A percentile compares a stretch with the other conserved stretches of the same genome.
These are phyloP conservation scores for Chionoecetes opilio DNA, from an alignment of 1,140 invertebrate species.

Conservation along the genomic window DNA sequence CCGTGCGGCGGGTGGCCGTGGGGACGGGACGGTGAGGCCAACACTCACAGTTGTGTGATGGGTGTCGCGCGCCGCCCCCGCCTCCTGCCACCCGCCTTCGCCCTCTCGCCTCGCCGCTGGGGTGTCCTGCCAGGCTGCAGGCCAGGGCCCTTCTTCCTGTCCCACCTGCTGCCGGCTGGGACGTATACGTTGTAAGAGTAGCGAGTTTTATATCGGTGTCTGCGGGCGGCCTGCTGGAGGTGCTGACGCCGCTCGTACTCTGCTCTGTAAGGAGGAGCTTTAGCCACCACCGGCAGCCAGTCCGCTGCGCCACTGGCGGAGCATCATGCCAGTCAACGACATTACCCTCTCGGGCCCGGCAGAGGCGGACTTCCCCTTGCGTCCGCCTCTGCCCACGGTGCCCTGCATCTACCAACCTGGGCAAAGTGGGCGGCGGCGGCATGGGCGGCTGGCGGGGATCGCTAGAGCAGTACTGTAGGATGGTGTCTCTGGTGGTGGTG, in stretches of 20 bases:
- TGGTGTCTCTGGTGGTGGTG: constrained; percentile 51
- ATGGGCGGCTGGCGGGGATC: neutral
- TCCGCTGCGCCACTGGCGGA: neutral
- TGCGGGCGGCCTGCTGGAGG: neutral
- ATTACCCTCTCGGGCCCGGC: neutral
- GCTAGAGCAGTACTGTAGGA: constrained; percentile 54
- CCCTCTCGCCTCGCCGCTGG: neutral
- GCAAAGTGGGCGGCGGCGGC: constrained; percentile 8
- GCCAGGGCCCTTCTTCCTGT: neutral
- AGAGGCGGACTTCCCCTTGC: neutral
- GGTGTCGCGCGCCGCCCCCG: no score
- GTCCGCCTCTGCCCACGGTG: neutral
- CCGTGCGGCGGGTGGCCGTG: neutral
- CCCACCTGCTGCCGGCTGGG: neutral
- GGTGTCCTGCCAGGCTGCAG: neutral
- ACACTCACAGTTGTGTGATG: neutral
- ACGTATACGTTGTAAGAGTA: neutral
- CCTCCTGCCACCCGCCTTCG: neutral
- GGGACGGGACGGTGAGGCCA: constrained; percentile 3
- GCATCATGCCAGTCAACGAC: neutral
- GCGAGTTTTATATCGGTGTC: neutral
- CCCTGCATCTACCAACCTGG: constrained; percentile 33
- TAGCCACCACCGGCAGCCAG: neutral
- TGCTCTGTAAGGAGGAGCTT: neutral
- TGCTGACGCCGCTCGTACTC: neutral